Evolutionary conservation across 2,113 vertebrate genomes (phyloP), one percentile per base, ranked within the genome.

Genomic region (Syngnathus scovelli): DNA sequence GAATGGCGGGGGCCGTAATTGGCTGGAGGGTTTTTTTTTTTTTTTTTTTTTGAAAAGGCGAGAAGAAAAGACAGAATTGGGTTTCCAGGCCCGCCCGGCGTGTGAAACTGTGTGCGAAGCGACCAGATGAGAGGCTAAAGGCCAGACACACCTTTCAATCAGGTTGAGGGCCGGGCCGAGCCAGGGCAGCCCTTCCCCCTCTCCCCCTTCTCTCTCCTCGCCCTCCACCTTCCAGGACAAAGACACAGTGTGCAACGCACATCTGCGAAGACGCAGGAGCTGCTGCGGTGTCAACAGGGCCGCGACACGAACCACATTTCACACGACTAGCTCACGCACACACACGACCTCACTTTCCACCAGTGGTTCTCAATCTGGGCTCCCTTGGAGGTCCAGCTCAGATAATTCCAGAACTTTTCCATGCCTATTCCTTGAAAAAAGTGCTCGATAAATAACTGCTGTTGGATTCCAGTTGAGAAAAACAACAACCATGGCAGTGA

Each of bases 41-140:
- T 19, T 51, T 90, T 89, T 89, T 87, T 54, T 90, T 89, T 89
- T 87, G 78, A 89, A 90, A 91, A 86, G 83, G 78, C 78, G 78
- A 75, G 49, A 84, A 83, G 81, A 86, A 89, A 86, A 86, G 83
- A 88, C 85, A 89, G 81, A 88, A 89, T 87, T 88, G 85, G 87
- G 82, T 90, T 89, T 90, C 87, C 85, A 85, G 82, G 83, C 79
- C 64, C 71, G 68, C 44, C 55, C 81, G 62, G 78, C 82, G 70
- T 73, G 77, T 43, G 71, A 62, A 68, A 65, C 70, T 63, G 74
- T 66, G 70, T 60, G 68, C 60, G 36, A 33, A 33, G 11, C 54
- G 13, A 56, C 54, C 13, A 56, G 21, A 33, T 81, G 76, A 78
- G 75, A 85, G 83, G 80, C 77, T 77, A 84, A 84, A 85, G 89